These are phyloP conservation scores for Echinometra lucunter DNA, from an alignment of 53 echinoderm and acorn worm genomes.

Conservation along the genomic window DNA sequence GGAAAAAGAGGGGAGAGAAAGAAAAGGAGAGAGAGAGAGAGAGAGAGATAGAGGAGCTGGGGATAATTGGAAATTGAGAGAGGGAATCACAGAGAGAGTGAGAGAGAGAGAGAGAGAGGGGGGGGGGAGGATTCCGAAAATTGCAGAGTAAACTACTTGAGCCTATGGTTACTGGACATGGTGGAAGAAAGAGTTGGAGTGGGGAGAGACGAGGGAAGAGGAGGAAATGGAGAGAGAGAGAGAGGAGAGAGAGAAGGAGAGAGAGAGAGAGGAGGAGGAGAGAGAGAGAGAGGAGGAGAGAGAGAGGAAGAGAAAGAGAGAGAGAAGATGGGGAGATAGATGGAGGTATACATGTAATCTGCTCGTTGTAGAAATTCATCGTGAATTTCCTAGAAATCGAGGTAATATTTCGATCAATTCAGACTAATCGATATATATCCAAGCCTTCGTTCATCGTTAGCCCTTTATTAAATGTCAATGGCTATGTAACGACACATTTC, in stretches of 20 bases:
- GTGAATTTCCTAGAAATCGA: conserved; percentile 4
- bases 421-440: conserved; percentile 10
- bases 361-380: background rate
- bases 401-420: background rate
- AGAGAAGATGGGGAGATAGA: background rate
- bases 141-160: no score
- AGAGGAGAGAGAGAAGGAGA: background rate
- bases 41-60: background rate
- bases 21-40: background rate
- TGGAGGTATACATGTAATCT: background rate
- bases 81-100: background rate
- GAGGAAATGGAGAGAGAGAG: background rate
- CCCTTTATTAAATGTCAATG: background rate
- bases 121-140: background rate
- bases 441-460: background rate
- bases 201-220: background rate
- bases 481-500: background rate
- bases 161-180: background rate
- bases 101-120: background rate
- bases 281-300: background rate
- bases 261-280: background rate
- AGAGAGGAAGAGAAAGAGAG: background rate
- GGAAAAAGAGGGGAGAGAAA: no score
- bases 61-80: background rate
- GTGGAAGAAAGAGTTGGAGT: background rate